Conservation (phyloP, 2,113 vertebrate species). For the Thomomys bottae region DNA sequence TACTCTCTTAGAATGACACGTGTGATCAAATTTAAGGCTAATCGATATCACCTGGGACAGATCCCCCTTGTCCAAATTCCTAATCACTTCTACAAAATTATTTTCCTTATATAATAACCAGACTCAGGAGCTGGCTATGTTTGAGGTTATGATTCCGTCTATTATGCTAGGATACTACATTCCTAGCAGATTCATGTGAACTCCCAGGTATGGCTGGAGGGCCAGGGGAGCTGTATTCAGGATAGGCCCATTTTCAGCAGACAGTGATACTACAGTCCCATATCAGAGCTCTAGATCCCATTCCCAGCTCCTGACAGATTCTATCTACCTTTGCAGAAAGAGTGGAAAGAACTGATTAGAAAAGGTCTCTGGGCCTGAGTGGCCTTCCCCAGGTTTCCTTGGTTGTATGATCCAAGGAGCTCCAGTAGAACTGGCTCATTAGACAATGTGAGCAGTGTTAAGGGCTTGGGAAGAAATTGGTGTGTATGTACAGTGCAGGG, state of each 20-base stretch:
- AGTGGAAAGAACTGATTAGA: neutral
- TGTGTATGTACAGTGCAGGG: no score
- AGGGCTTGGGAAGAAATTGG: neutral
- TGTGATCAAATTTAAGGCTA: neutral
- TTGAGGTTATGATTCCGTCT: neutral
- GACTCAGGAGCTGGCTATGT: neutral
- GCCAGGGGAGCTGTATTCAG: neutral
- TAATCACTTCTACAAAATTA: neutral
- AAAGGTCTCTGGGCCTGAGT: neutral
- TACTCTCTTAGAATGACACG: neutral
- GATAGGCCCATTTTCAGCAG: neutral
- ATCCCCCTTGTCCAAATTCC: neutral
- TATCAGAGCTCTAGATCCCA: neutral
- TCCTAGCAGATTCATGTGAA: neutral
- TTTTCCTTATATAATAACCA: neutral
- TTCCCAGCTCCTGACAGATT: neutral
- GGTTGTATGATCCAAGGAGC: neutral
- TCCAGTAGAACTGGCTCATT: neutral
- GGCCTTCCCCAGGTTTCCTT: neutral
- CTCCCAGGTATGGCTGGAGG: neutral
- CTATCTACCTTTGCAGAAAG: neutral
- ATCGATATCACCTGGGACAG: neutral
- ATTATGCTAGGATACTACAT: neutral
- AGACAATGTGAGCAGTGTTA: neutral
- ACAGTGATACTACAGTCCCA: no score